These are phyloP conservation scores for Microchirus variegatus DNA, from an alignment of 2,797 vertebrate genomes.

Conservation along the genomic window DNA sequence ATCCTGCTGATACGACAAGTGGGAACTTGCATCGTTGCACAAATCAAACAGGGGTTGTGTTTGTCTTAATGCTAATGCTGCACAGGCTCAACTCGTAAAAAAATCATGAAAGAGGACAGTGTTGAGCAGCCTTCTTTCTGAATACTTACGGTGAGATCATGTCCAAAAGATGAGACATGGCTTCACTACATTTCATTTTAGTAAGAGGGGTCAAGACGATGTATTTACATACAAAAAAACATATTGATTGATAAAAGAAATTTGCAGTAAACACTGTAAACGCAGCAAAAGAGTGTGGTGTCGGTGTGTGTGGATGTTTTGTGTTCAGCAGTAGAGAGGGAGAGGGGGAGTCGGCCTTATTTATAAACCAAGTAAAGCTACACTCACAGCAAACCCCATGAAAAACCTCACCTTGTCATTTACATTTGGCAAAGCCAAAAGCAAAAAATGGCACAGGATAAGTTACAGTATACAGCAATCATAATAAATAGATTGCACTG, in stretches of 20 bases:
- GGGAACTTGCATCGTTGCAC: conserved; percentile 24
- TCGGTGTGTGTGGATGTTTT: no score
- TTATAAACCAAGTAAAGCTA: no score
- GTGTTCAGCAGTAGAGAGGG: no score
- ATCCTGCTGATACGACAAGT: conserved; percentile 27
- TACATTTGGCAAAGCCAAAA: no score
- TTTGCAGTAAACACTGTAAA: conserved; percentile 83
- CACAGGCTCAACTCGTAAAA: conserved; percentile 1
- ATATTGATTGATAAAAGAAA: background rate
- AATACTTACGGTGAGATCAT: background rate
- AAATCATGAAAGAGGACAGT: background rate
- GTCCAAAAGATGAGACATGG: background rate
- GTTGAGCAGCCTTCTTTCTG: background rate
- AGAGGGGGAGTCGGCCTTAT: no score
- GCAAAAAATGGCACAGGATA: no score
- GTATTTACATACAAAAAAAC: no score
- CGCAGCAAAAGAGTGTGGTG: conserved; percentile 73
- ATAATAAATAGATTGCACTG: no score
- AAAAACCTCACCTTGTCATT: no score
- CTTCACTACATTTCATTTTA: background rate
- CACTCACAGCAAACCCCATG: no score
- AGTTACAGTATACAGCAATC: no score
- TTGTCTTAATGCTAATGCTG: background rate
- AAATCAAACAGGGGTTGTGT: rapidly evolving
- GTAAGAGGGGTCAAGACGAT: no score